Evolutionary conservation across 2,797 vertebrate species (phyloP).

Genomic region (Euthynnus affinis): DNA sequence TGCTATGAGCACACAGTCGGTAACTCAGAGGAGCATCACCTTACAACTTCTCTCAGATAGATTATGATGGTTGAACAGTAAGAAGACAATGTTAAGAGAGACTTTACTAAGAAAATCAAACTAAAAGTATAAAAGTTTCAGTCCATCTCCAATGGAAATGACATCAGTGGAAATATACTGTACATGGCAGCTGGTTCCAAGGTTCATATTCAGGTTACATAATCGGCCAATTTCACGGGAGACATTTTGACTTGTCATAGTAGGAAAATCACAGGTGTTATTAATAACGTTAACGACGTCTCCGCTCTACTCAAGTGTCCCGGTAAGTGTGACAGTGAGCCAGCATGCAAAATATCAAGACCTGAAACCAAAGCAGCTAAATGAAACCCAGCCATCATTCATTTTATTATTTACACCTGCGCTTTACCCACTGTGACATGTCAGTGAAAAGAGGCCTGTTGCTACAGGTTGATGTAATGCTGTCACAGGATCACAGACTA

Average conservation of each 20-base stretch:
- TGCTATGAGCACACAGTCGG: not conserved
- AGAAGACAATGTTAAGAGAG: too few species aligned
- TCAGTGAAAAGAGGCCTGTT: not conserved
- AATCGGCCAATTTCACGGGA: not conserved
- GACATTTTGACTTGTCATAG: too few species aligned
- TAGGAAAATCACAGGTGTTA: too few species aligned
- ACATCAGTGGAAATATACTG: too few species aligned
- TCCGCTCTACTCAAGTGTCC: too few species aligned
- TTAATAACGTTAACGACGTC: too few species aligned
- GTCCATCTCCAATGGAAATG: too few species aligned
- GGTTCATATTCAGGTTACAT: not conserved
- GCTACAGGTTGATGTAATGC: not conserved
- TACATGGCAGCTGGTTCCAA: not conserved
- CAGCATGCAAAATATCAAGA: not conserved
- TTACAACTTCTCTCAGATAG: too few species aligned
- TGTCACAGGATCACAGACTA: conserved; percentile 1
- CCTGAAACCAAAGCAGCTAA: not conserved
- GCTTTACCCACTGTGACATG: not conserved
- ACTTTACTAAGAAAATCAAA: too few species aligned
- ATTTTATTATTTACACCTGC: conserved; percentile 3
- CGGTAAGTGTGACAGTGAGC: not conserved
- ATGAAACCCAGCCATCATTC: not conserved
- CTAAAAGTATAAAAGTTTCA: too few species aligned
- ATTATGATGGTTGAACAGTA: too few species aligned
- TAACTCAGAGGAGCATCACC: too few species aligned